Conservation (phyloP, 2,888 invertebrate species). For the Drosophila testacea region DNA sequence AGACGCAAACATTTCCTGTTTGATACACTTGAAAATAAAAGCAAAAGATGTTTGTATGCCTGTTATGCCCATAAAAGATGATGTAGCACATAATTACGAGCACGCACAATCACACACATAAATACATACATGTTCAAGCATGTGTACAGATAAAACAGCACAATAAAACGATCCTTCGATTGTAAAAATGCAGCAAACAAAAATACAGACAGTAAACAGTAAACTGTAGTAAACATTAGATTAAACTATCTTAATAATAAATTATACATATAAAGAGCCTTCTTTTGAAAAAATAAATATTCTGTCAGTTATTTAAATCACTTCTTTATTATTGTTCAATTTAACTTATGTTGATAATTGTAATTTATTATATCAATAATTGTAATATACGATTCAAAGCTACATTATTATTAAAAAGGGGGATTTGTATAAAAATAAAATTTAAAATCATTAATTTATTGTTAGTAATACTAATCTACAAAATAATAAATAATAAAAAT, state of each 20-base stretch:
- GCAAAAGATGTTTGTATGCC: slow-evolving; percentile 48
- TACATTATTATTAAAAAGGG: no score
- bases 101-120: slow-evolving; percentile 43
- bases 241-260: background rate
- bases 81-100: slow-evolving; percentile 75
- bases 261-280: no score
- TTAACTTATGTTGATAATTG: no score
- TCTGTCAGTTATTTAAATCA: no score
- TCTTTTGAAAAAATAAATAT: no score
- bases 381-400: no score
- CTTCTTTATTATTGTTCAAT: no score
- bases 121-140: slow-evolving; percentile 16
- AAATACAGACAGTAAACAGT: slow-evolving; percentile 6
- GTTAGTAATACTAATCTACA: no score
- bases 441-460: no score
- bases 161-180: slow-evolving; percentile 50
- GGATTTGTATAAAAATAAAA: no score
- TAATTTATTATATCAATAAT: no score
- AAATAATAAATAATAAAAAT: no score
- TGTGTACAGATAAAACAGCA: slow-evolving; percentile 28
- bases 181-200: slow-evolving; percentile 1
- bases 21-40: slow-evolving; percentile 71
- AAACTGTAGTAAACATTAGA: slow-evolving; percentile 2
- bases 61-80: slow-evolving; percentile 72
- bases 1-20: slow-evolving; percentile 48